Conservation (phyloP, 2,797 vertebrate species). For the Rhadinocentrus ornatus region DNA sequence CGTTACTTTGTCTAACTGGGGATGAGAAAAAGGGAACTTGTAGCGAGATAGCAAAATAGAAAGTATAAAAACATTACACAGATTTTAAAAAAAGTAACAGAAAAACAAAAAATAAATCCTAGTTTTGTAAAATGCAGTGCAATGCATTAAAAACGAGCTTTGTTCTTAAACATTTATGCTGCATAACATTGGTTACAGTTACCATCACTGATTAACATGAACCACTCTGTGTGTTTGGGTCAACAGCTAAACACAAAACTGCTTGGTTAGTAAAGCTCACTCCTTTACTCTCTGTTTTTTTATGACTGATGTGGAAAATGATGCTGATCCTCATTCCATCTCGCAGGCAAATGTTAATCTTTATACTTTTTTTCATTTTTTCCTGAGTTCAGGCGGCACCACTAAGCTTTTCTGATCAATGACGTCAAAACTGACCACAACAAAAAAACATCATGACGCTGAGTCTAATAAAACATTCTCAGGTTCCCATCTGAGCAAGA, state of each 20-base stretch:
- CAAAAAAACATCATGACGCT: conserved; percentile 39
- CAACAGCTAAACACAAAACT: conserved; percentile 1
- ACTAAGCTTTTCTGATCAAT: conserved; percentile 28
- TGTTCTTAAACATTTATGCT: conserved; percentile 13
- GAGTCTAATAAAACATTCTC: conserved; percentile 18
- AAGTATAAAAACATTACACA: conserved; percentile 60
- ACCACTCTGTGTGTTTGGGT: neutral
- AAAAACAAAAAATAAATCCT: conserved; percentile 20
- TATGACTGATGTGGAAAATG: conserved; percentile 37
- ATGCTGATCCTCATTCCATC: conserved; percentile 28
- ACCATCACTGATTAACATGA: conserved; percentile 27
- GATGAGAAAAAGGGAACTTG: conserved; percentile 50
- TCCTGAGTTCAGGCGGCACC: conserved; percentile 56
- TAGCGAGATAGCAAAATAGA: conserved; percentile 51
- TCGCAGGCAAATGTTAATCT: conserved; percentile 29
- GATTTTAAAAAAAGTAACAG: conserved; percentile 16
- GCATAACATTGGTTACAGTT: conserved; percentile 30
- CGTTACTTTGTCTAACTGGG: conserved; percentile 47
- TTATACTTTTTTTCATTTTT: conserved; percentile 42
- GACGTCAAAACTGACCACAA: conserved; percentile 41
- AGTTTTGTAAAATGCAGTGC: conserved; percentile 35
- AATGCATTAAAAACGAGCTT: conserved; percentile 33
- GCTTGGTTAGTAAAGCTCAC: conserved; percentile 20
- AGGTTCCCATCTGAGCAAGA: conserved; percentile 21
- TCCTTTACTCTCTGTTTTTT: conserved; percentile 14